A percentile compares a stretch with the other conserved stretches of the same genome.
phyloP scores from a whole-genome alignment of 2,113 vertebrate species.

The Phylloscopus trochiloides region DNA sequence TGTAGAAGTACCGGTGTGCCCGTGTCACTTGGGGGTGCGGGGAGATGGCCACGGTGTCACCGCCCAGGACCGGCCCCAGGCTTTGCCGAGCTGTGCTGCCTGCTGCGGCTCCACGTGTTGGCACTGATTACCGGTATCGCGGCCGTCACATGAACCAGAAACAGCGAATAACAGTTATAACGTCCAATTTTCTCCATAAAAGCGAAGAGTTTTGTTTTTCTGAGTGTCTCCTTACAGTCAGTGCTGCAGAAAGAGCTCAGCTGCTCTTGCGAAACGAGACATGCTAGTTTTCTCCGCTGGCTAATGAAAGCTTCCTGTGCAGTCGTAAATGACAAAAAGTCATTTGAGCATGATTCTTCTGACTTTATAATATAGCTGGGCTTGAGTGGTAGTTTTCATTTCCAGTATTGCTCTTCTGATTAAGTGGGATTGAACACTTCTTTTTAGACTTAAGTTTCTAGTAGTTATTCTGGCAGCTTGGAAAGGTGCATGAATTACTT shows the following conservation, averaged over 20 bases:
- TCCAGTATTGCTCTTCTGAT: background rate
- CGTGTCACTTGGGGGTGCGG: accelerated
- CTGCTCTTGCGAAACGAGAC: accelerated
- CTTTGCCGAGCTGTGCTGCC: too few relatives aligned
- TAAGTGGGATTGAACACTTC: accelerated
- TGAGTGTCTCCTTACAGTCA: accelerated
- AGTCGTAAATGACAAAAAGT: accelerated
- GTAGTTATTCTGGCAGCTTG: too few relatives aligned
- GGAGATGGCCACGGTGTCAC: background rate
- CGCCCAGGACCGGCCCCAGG: background rate
- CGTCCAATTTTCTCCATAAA: accelerated
- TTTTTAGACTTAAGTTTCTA: background rate
- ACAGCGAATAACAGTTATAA: accelerated
- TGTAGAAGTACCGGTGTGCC: background rate
- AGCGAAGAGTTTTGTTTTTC: too few relatives aligned
- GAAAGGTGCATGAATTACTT: accelerated
- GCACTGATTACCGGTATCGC: accelerated
- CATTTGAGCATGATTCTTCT: accelerated
- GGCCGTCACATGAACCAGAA: background rate
- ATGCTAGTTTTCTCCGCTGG: accelerated
- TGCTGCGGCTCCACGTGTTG: background rate
- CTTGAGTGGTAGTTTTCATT: accelerated
- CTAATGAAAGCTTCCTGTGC: accelerated
- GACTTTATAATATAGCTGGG: accelerated
- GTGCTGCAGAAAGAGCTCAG: background rate